Conservation (phyloP, 2,797 vertebrate genomes). For the Crocodylus rhombifer region DNA sequence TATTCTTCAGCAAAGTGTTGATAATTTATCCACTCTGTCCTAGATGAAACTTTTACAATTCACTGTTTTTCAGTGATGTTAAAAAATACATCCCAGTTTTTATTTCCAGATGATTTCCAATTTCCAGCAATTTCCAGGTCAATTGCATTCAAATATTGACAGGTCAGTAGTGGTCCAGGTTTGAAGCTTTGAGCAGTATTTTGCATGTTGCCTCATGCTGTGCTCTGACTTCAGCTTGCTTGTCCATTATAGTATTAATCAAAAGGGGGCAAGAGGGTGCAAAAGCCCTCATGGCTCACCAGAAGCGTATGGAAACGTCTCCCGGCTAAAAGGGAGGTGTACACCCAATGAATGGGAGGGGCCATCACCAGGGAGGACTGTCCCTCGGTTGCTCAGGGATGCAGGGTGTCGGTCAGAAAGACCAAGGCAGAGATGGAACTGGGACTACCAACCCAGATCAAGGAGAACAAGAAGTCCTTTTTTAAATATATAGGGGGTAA, state of each 20-base stretch:
- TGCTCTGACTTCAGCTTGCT: neutral
- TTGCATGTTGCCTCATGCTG: neutral
- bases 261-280: neutral
- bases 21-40: neutral
- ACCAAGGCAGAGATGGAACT: too few species aligned
- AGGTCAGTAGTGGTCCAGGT: neutral
- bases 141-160: neutral
- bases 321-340: too few species aligned
- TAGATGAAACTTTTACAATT: conserved; percentile 2
- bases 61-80: neutral
- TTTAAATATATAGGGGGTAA: too few species aligned
- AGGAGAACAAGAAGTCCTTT: too few species aligned
- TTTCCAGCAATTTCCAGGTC: neutral
- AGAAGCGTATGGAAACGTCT: too few species aligned
- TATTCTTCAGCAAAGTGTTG: neutral
- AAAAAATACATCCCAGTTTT: neutral
- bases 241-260: neutral
- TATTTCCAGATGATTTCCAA: neutral
- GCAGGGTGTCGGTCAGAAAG: too few species aligned
- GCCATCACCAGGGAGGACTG: too few species aligned
- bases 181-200: neutral
- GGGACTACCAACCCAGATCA: too few species aligned
- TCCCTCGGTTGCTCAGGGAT: too few species aligned
- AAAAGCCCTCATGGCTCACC: neutral
- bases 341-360: too few species aligned